phyloP scores from a whole-genome alignment of 2,888 invertebrate genomes.

The Argynnis bischoffii region DNA sequence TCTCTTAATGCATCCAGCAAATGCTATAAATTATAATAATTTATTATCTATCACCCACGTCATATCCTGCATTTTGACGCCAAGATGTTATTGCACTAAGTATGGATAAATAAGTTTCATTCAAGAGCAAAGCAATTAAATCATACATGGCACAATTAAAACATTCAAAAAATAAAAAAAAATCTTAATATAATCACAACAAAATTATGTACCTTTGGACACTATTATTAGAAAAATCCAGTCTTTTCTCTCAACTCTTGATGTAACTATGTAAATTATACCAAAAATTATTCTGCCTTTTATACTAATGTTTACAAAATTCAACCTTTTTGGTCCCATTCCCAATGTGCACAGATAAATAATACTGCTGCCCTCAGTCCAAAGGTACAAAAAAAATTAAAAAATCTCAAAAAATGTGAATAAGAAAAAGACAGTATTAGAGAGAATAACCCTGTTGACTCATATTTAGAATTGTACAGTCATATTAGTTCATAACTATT shows the following conservation, averaged over 20 bases:
- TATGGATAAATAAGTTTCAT: slow-evolving; percentile 21
- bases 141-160: slow-evolving; percentile 35
- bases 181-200: slow-evolving; percentile 33
- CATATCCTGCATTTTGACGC: slow-evolving; percentile 21
- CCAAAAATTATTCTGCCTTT: slow-evolving; percentile 38
- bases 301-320: slow-evolving; percentile 35
- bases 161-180: slow-evolving; percentile 34
- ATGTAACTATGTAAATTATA: slow-evolving; percentile 35
- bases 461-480: slow-evolving; percentile 51
- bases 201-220: slow-evolving; percentile 43
- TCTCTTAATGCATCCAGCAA: neutral
- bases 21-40: slow-evolving; percentile 1
- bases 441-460: slow-evolving; percentile 56
- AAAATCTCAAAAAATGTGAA: slow-evolving; percentile 33
- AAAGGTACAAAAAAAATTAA: slow-evolving; percentile 43
- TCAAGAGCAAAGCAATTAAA: slow-evolving; percentile 30
- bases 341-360: slow-evolving; percentile 43
- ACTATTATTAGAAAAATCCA: slow-evolving; percentile 37
- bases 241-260: slow-evolving; percentile 46
- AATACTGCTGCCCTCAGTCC: slow-evolving; percentile 37
- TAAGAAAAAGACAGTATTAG: slow-evolving; percentile 34
- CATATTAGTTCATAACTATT: slow-evolving; percentile 22
- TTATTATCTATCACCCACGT: slow-evolving; percentile 7
- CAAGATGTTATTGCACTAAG: slow-evolving; percentile 17
- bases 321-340: slow-evolving; percentile 46